Conservation (phyloP, 2,888 invertebrate species). For the Hirudinaria manillensis region DNA sequence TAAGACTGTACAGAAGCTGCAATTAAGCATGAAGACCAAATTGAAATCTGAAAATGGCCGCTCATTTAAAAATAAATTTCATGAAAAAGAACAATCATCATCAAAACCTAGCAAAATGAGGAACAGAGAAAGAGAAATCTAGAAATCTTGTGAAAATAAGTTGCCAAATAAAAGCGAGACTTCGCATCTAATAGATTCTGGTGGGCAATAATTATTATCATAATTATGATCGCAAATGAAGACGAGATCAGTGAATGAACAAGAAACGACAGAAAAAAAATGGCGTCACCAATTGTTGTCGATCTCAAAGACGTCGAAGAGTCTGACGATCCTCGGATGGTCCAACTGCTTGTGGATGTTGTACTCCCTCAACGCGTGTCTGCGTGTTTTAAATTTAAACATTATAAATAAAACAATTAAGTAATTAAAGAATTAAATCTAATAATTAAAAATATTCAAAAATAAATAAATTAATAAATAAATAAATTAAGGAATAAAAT, state of each 20-base stretch:
- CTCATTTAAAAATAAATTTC: background rate
- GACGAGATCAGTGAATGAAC: too few relatives aligned
- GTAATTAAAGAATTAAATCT: too few relatives aligned
- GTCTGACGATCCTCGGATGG: constrained; percentile 95
- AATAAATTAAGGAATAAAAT: too few relatives aligned
- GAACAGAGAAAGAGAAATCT: background rate
- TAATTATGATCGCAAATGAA: too few relatives aligned
- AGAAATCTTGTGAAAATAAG: background rate
- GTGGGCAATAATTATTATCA: too few relatives aligned
- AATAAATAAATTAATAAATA: too few relatives aligned
- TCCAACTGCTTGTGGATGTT: constrained; percentile 98
- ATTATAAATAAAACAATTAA: too few relatives aligned
- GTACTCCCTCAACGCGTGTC: constrained; percentile 97
- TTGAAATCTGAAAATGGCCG: too few relatives aligned
- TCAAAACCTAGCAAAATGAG: background rate
- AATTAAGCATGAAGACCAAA: too few relatives aligned
- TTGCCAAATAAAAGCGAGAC: too few relatives aligned
- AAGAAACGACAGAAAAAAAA: background rate
- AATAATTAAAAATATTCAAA: too few relatives aligned
- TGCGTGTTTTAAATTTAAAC: background rate
- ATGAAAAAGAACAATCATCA: background rate
- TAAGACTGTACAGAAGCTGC: constrained; percentile 91
- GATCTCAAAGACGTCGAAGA: constrained; percentile 99
- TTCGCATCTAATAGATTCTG: too few relatives aligned
- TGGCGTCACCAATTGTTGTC: constrained; percentile 79